These are phyloP conservation scores for Pandemis heparana DNA, from an alignment of 2,888 invertebrate species.

Conservation along the genomic window DNA sequence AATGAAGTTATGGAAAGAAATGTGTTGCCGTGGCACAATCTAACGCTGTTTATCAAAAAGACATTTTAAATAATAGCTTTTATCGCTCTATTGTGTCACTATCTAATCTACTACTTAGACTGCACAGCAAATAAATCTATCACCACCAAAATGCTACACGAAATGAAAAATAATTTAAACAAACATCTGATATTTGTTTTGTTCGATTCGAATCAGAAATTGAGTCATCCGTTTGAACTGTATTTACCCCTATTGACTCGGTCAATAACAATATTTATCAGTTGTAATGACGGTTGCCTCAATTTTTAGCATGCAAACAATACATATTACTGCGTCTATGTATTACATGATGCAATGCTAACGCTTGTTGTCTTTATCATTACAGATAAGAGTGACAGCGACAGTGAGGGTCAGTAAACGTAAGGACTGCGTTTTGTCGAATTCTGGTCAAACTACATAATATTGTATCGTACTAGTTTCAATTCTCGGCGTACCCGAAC, in stretches of 20 bases:
- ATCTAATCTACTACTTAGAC: conserved; percentile 21
- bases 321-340: conserved; percentile 41
- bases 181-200: not conserved
- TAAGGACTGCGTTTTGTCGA: conserved; percentile 74
- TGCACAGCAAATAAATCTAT: conserved; percentile 17
- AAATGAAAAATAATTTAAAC: not conserved
- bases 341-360: conserved; percentile 47
- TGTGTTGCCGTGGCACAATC: conserved; percentile 11
- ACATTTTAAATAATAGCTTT: conserved; percentile 19
- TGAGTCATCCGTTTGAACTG: conserved; percentile 26
- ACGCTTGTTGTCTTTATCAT: conserved; percentile 72
- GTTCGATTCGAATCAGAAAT: conserved; percentile 17
- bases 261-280: conserved; percentile 37
- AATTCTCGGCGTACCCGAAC: conserved; percentile 68
- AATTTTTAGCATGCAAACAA: conserved; percentile 50
- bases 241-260: conserved; percentile 13
- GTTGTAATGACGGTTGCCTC: conserved; percentile 13
- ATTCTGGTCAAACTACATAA: conserved; percentile 85
- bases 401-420: conserved; percentile 95
- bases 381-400: conserved; percentile 97
- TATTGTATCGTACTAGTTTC: conserved; percentile 74
- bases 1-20: conserved; percentile 1
- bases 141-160: not conserved
- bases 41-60: conserved; percentile 4
- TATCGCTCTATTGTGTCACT: conserved; percentile 23